Evolutionary conservation across 2,888 invertebrate species (phyloP).

Genomic region (Unio delphinus): DNA sequence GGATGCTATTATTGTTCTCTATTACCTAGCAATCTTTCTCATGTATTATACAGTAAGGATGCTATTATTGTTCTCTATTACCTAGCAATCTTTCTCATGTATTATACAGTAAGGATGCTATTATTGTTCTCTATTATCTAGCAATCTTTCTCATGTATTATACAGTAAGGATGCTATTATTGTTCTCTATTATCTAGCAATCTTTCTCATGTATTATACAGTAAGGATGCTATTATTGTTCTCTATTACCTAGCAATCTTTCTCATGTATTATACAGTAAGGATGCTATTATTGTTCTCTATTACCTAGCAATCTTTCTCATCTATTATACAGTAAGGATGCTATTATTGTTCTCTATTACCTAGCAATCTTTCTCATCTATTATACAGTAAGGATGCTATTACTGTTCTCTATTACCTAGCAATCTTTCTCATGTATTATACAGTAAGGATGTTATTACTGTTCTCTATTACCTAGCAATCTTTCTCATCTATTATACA

Average conservation of each 20-base stretch:
- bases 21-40: constrained; percentile 88
- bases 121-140: too few relatives aligned
- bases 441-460: background rate
- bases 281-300: background rate
- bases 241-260: constrained; percentile 85
- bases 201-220: constrained; percentile 81
- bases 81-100: constrained; percentile 88
- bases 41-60: too few relatives aligned
- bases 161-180: background rate
- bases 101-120: too few relatives aligned
- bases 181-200: constrained; percentile 79
- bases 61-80: constrained; percentile 63
- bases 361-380: too few relatives aligned
- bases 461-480: constrained; percentile 79
- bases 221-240: background rate
- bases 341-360: too few relatives aligned
- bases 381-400: too few relatives aligned
- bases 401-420: constrained; percentile 75
- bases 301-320: constrained; percentile 88
- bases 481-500: constrained; percentile 77
- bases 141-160: too few relatives aligned
- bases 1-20: background rate
- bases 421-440: constrained; percentile 85
- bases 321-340: too few relatives aligned
- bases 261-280: constrained; percentile 68